phyloP scores from a whole-genome alignment of 1,140 invertebrate species.

The Rhopalosiphum padi region DNA sequence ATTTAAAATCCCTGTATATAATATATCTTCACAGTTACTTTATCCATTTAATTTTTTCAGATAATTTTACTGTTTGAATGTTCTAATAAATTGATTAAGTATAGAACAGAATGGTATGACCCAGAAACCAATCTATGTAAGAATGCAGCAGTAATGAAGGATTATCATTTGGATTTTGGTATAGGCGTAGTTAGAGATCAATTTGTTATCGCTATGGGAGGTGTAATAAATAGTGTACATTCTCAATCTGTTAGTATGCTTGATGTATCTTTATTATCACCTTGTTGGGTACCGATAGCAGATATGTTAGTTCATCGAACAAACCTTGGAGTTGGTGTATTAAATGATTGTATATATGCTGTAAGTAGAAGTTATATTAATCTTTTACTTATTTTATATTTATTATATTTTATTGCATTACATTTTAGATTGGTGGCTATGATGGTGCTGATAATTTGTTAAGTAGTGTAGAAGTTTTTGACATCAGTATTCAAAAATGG shows the following conservation, averaged over 20 bases:
- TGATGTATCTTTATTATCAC: neutral
- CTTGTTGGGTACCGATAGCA: neutral
- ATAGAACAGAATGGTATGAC: constrained; percentile 90
- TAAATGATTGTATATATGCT: neutral
- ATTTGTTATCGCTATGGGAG: neutral
- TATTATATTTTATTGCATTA: neutral
- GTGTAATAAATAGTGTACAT: neutral
- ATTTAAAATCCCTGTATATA: no score
- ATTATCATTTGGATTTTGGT: constrained; percentile 73
- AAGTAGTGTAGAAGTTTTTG: neutral
- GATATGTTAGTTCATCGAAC: neutral
- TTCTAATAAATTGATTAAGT: constrained; percentile 93
- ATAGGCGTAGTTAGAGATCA: constrained; percentile 76
- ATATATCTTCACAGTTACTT: neutral
- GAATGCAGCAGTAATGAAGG: constrained; percentile 82
- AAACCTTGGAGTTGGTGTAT: neutral
- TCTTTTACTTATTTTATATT: neutral
- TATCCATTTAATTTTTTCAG: constrained; percentile 63
- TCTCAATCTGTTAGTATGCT: neutral
- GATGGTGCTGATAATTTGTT: constrained; percentile 64
- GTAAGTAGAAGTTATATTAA: neutral
- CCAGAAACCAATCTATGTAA: constrained; percentile 82
- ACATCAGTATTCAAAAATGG: neutral
- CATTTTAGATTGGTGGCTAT: neutral
- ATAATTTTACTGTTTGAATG: constrained; percentile 90